Evolutionary conservation across 2,113 vertebrate genomes (phyloP).

Genomic region (Galemys pyrenaicus): DNA sequence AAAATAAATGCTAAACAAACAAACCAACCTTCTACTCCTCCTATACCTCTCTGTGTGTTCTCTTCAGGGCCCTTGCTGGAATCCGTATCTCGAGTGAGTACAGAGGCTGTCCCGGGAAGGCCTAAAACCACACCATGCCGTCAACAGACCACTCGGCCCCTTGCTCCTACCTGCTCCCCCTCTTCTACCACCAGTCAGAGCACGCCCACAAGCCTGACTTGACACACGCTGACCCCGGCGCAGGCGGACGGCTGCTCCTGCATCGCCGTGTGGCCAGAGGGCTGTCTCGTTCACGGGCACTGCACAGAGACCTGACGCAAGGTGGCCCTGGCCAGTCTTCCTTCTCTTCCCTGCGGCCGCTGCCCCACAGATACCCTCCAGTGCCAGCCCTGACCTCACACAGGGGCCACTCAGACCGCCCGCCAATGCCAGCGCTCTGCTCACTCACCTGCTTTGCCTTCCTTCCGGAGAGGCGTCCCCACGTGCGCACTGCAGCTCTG

Average conservation of each 20-base stretch:
- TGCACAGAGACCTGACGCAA: too few relatives aligned
- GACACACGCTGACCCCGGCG: fast-evolving
- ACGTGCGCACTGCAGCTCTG: fast-evolving
- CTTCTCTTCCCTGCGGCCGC: too few relatives aligned
- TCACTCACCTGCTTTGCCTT: background rate
- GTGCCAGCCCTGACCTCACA: background rate
- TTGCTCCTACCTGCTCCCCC: background rate
- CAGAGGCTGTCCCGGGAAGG: background rate
- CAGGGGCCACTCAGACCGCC: background rate
- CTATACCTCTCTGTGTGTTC: background rate
- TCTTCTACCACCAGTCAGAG: background rate
- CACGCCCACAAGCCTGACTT: background rate
- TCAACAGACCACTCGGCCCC: background rate
- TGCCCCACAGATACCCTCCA: background rate
- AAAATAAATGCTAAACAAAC: too few relatives aligned
- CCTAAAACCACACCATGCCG: background rate
- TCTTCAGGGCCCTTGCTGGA: background rate
- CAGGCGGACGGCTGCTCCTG: fast-evolving
- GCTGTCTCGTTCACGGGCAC: fast-evolving
- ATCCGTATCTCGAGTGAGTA: background rate
- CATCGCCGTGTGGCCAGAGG: fast-evolving
- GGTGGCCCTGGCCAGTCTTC: too few relatives aligned
- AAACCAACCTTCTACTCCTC: background rate
- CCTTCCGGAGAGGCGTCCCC: background rate
- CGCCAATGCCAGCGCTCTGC: background rate